Base-by-base conservation (phyloP, 1,140 invertebrate genomes). In the Anastatus disparis region DNA sequence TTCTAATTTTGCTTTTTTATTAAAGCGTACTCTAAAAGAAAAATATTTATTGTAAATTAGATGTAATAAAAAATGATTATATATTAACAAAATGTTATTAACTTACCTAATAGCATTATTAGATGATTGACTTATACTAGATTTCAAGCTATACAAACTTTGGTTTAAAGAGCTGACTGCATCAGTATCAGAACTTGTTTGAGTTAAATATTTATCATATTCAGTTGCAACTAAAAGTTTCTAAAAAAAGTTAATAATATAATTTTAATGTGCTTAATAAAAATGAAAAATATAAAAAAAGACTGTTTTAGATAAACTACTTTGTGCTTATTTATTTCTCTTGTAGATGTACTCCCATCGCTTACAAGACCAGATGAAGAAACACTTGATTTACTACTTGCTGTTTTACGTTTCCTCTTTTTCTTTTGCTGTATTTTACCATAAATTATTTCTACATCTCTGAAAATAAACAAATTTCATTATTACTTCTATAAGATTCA, bases 371-470 rank as follows among this genome's bases (percentile, higher is more conserved):
- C 75, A 7, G 78, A 79, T 31, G 79, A 83, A 15, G 76, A 74
- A 61, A 56, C 69, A 68, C 70, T 74, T 35, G 15, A 72, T 9
- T 46, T 73, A 44, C 53, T 74, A 52, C 3, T 17, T 9, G 7
- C 31, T 70, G 8, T 77, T 66, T 61, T 72, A 61, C 69, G 76
- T 64, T 50, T 76, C 31, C 31, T 3, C n/a, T 69, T 55, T 64
- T 78, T 56, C 77, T 76, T 72, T 72, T 56, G 68, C 66, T 70
- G 59, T 48, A 79, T 73, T 74, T 81, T 84, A 40, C 86, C 86
- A 82, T 87, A 88, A 55, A 89, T 78, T 73, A 89, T 85, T 65
- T 84, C 79, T 29, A 87, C 85, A 84, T 89, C 88, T 63, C 87
- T 88, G 29, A 67, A 76, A 81, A 69, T 24, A 71, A 62, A 65